A percentile compares a stretch with the other conserved stretches of the same genome.
phyloP scores from a whole-genome alignment of 2,113 vertebrate species.

The Grantiella picta region DNA sequence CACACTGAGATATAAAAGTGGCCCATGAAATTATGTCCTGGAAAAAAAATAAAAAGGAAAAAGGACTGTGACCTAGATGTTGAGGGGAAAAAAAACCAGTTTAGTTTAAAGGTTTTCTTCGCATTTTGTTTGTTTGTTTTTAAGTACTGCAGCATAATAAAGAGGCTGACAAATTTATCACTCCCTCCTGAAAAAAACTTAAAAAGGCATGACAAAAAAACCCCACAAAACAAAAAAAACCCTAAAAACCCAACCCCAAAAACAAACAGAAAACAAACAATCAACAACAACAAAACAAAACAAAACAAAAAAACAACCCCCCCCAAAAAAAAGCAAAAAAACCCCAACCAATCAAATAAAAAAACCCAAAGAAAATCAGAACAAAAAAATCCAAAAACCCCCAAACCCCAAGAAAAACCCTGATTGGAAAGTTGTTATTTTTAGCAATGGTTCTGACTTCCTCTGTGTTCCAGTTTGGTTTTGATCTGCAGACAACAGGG shows the following conservation, averaged over 20 bases:
- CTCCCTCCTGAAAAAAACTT: not conserved
- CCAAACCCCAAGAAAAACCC: not conserved
- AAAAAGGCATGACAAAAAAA: not conserved
- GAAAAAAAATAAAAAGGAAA: not conserved
- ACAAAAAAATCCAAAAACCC: too few species aligned
- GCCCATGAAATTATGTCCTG: slow-evolving; percentile 27
- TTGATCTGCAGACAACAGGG: not conserved
- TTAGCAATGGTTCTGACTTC: not conserved
- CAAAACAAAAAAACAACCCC: too few species aligned
- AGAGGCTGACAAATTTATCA: not conserved
- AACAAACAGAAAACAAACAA: not conserved
- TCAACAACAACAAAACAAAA: not conserved
- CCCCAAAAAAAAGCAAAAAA: too few species aligned
- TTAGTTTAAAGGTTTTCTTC: not conserved
- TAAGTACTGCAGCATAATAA: not conserved
- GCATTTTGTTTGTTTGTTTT: not conserved
- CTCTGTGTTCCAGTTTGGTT: not conserved
- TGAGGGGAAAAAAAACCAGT: fast-evolving
- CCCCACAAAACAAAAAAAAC: not conserved
- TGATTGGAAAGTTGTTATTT: not conserved
- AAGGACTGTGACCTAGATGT: not conserved
- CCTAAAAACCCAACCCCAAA: not conserved
- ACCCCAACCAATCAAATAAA: too few species aligned
- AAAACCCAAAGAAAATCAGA: too few species aligned
- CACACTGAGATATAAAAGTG: not conserved